Conservation (phyloP, 2,888 invertebrate species). For the Drosophila pseudotakahashii region DNA sequence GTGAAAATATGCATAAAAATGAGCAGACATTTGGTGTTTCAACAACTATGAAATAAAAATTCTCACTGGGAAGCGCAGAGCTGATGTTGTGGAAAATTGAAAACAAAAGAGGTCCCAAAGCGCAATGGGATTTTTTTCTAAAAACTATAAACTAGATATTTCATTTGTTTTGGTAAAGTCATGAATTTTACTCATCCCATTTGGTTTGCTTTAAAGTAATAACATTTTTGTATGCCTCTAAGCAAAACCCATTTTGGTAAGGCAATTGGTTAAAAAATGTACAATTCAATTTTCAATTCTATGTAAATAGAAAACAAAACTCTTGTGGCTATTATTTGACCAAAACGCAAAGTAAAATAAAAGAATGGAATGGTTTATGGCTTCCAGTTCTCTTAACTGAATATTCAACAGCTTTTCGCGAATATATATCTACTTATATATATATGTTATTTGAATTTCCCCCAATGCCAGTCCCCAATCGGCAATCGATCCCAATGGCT, state of each 20-base stretch:
- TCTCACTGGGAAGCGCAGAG: slow-evolving; percentile 3
- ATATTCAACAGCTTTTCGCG: background rate
- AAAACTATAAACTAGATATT: too few relatives aligned
- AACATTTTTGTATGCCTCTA: too few relatives aligned
- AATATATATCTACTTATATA: too few relatives aligned
- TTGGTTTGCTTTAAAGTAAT: too few relatives aligned
- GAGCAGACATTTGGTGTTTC: slow-evolving; percentile 57
- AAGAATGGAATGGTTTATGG: too few relatives aligned
- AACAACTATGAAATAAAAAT: slow-evolving; percentile 14
- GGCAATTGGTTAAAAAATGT: background rate
- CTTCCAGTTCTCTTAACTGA: too few relatives aligned
- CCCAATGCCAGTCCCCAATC: background rate
- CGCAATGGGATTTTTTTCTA: background rate
- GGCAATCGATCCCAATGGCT: slow-evolving; percentile 47
- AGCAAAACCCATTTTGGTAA: too few relatives aligned
- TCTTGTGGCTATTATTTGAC: too few relatives aligned
- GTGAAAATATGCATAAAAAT: slow-evolving; percentile 64
- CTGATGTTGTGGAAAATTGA: background rate
- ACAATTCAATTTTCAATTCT: background rate
- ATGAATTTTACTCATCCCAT: too few relatives aligned
- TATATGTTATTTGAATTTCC: background rate
- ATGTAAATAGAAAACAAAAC: background rate
- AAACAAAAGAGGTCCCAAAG: slow-evolving; percentile 13
- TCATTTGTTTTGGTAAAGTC: too few relatives aligned
- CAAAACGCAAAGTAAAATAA: too few relatives aligned